Evolutionary conservation across 2,888 invertebrate genomes (phyloP).

Genomic region (Raillietiella orientalis): DNA sequence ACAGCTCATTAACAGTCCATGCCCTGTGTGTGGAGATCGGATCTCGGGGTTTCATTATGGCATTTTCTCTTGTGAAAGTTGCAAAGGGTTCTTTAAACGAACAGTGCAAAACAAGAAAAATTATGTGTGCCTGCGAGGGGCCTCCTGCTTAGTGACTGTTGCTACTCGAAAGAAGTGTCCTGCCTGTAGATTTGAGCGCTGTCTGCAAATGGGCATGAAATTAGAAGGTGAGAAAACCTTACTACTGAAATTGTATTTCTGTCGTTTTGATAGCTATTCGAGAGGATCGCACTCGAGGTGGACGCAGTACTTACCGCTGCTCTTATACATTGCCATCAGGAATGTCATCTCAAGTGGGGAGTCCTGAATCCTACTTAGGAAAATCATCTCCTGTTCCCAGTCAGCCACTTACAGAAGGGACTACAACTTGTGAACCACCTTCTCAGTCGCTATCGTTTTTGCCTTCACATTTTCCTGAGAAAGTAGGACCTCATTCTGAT

Average conservation of each 20-base stretch:
- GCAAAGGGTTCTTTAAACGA: conserved; percentile 91
- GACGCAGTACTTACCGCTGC: conserved; percentile 80
- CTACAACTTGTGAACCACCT: too few species aligned
- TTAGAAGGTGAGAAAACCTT: conserved; percentile 31
- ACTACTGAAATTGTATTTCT: background rate
- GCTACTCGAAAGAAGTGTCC: conserved; percentile 87
- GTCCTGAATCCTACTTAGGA: too few species aligned
- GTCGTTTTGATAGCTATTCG: conserved; percentile 31
- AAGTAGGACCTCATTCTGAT: too few species aligned
- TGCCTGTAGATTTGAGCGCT: conserved; percentile 83
- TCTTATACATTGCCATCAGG: conserved; percentile 48
- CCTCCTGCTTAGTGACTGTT: conserved; percentile 66
- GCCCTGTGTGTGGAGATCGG: conserved; percentile 80
- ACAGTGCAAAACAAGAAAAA: conserved; percentile 96
- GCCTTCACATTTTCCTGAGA: too few species aligned
- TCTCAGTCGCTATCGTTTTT: too few species aligned
- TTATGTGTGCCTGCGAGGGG: conserved; percentile 68
- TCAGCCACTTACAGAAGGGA: too few species aligned
- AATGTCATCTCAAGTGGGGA: too few species aligned
- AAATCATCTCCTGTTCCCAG: too few species aligned
- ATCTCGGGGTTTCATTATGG: conserved; percentile 94
- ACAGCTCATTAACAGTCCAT: conserved; percentile 60
- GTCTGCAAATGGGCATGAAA: conserved; percentile 83
- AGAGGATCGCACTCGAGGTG: conserved; percentile 76
- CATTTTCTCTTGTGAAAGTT: conserved; percentile 88